These are phyloP conservation scores for Eudasyphora cyanicolor DNA, from an alignment of 2,888 invertebrate species.

Conservation along the genomic window DNA sequence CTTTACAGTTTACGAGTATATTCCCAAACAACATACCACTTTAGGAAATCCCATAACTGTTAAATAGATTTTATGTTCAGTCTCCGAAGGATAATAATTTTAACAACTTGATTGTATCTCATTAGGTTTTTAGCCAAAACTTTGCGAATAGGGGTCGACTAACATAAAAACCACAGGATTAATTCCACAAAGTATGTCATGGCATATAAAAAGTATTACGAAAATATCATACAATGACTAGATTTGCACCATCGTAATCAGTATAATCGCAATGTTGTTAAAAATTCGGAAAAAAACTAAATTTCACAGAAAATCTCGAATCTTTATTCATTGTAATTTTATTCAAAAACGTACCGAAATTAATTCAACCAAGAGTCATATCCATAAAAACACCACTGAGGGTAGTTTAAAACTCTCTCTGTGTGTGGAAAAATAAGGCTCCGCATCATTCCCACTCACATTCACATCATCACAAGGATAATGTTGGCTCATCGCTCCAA, in stretches of 20 bases:
- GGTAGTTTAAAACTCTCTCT: conserved; percentile 4
- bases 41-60: background rate
- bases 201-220: background rate
- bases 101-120: background rate
- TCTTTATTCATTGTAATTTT: conserved; percentile 16
- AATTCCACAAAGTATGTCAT: background rate
- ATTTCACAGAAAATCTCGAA: background rate
- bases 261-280: background rate
- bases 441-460: conserved; percentile 14
- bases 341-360: conserved; percentile 3
- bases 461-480: background rate
- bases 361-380: conserved; percentile 28
- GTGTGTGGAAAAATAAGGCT: background rate
- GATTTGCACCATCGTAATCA: background rate
- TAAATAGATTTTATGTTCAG: background rate
- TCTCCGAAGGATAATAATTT: background rate
- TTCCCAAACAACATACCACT: too few relatives aligned
- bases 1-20: too few relatives aligned
- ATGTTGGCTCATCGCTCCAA: too few relatives aligned
- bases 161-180: background rate
- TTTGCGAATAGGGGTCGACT: background rate
- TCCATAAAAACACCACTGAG: conserved; percentile 18
- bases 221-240: background rate
- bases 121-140: background rate
- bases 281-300: background rate